Conservation (phyloP, 2,888 invertebrate genomes). For the Caenorhabditis imperialis region DNA sequence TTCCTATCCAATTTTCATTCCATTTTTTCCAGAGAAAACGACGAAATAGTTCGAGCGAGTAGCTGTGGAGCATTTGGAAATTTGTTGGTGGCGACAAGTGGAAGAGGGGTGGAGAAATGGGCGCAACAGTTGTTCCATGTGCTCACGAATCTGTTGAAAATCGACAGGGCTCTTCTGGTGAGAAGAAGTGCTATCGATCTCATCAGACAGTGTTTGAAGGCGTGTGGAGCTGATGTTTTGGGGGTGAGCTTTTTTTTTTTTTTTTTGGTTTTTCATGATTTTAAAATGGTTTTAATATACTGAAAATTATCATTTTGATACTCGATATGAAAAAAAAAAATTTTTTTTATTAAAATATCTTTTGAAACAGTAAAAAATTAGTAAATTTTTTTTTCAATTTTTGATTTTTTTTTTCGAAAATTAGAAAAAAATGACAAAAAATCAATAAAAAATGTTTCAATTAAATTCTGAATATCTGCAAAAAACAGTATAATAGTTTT, state of each 20-base stretch:
- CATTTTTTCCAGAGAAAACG: slow-evolving; percentile 29
- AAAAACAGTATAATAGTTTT: no score
- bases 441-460: no score
- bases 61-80: slow-evolving; percentile 64
- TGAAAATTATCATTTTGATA: no score
- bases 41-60: slow-evolving; percentile 66
- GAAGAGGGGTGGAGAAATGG: slow-evolving; percentile 59
- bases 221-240: slow-evolving; percentile 41
- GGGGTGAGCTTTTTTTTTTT: slow-evolving; percentile 31
- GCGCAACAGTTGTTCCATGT: slow-evolving; percentile 57
- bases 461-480: no score
- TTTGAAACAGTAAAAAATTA: no score
- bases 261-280: background rate
- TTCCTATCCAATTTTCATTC: no score
- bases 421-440: no score
- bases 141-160: slow-evolving; percentile 19
- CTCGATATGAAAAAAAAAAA: no score
- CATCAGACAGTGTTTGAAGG: slow-evolving; percentile 40
- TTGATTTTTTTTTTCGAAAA: no score
- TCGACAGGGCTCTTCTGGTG: slow-evolving; percentile 42
- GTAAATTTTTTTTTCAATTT: no score
- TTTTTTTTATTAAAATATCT: no score
- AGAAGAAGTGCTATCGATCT: slow-evolving; percentile 57
- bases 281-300: no score
- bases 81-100: slow-evolving; percentile 62